Base-by-base conservation (phyloP, 2,888 invertebrate genomes). In the Brachyopa scutellaris region DNA sequence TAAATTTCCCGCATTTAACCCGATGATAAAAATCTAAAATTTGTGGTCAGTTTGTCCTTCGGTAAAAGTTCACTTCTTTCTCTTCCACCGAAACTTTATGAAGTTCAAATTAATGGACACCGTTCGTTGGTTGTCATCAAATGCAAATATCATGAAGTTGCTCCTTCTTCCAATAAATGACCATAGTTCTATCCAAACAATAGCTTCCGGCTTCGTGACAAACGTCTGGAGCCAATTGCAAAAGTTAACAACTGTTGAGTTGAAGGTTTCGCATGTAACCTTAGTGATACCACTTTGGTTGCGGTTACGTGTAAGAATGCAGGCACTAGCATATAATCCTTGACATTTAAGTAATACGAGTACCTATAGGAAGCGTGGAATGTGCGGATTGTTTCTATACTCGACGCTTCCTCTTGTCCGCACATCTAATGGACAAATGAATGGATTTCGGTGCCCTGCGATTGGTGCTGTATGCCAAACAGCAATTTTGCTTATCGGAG, bases 341-440 rank as follows among this genome's bases (percentile, higher is more conserved):
- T 79, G 79, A 79, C 79, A 79, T 73, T 79, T 79, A 40, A 79
- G 61, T 73, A 61, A 73, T 73, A n/a, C n/a, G n/a, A n/a, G n/a
- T n/a, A n/a, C n/a, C n/a, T n/a, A n/a, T n/a, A n/a, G 53, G 53
- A 23, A 47, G 47, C 36, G 21, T 7, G 45, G 29, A 66, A 72
- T 51, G 78, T 61, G 33, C 15, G 57, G 13, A 79, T 66, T 79
- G 61, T 67, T 66, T 40, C 51, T 51, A 13, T 29, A 31, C 5
- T 9, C 23, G 47, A 15, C 19, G 29, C 26, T 31, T 57, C 55
- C 64, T 64, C 21, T 53, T 31, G 45, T 69, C 61, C n/a, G n/a
- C 61, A 45, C 69, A 21, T 45, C 21, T 36, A 55, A 77, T 70
- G 70, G 72, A 66, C 66, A 59, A 78, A 72, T 78, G 59, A 59